Evolutionary conservation across 2,888 invertebrate genomes (phyloP).

Genomic region (Scaptodrosophila latifasciaeformis): DNA sequence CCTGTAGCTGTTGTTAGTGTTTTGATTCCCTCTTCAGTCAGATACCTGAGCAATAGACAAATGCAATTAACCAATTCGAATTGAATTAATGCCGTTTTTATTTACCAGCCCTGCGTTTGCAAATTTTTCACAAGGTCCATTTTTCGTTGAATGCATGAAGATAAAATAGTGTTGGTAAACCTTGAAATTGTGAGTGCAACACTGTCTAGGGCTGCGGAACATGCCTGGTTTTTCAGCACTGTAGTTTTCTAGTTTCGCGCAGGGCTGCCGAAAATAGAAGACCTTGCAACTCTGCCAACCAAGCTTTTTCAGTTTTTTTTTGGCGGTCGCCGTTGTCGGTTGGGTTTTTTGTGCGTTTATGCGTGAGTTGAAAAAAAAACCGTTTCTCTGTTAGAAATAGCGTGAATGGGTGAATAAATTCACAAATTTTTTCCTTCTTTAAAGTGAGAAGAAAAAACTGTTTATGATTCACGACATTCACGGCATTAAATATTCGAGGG

Average conservation of each 20-base stretch:
- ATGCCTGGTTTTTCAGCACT: neutral
- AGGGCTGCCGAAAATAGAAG: neutral
- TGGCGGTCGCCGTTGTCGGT: slow-evolving; percentile 2
- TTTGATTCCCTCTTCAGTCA: slow-evolving; percentile 83
- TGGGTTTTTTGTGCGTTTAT: neutral
- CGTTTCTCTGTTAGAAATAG: neutral
- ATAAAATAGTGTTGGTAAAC: neutral
- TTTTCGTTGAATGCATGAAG: slow-evolving; percentile 45
- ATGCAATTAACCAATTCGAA: no score
- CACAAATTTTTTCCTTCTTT: neutral
- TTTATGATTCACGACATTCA: no score
- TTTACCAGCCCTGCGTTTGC: slow-evolving; percentile 82
- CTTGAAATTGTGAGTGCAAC: neutral
- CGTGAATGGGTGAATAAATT: neutral
- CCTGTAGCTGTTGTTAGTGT: slow-evolving; percentile 77
- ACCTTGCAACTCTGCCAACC: neutral
- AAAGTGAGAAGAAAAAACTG: no score
- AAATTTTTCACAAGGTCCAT: slow-evolving; percentile 81
- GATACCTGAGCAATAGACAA: slow-evolving; percentile 78
- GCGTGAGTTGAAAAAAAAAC: no score
- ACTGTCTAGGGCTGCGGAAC: no score
- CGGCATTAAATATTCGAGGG: no score
- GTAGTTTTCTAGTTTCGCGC: neutral
- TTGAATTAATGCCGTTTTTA: slow-evolving; percentile 3
- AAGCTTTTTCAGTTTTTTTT: neutral